Conservation (phyloP, 92 coral and sea anemone genomes). For the Parazoanthus swiftii region DNA sequence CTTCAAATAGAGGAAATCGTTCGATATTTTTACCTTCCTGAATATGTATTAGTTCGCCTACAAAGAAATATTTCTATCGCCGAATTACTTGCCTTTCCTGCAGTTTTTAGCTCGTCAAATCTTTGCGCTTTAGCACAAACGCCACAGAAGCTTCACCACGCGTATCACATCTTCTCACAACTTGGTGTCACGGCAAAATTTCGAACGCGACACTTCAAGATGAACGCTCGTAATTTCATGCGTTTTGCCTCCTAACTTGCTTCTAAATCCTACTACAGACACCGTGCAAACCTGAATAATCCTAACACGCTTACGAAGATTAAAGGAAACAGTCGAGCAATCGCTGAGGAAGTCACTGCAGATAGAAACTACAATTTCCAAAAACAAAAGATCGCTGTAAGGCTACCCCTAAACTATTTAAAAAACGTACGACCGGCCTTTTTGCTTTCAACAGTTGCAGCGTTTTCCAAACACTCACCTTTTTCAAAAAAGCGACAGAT, state of each 20-base stretch:
- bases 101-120: background rate
- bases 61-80: constrained; percentile 24
- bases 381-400: constrained; percentile 40
- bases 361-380: constrained; percentile 15
- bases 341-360: constrained; percentile 20
- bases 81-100: background rate
- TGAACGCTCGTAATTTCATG: constrained; percentile 1
- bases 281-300: background rate
- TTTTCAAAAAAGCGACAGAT: constrained; percentile 13
- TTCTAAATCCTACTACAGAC: background rate
- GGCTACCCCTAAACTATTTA: background rate
- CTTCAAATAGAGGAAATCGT: background rate
- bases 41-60: constrained; percentile 85
- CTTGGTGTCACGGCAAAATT: constrained; percentile 24
- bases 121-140: background rate
- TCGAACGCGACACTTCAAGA: constrained; percentile 13
- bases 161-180: background rate
- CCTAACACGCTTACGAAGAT: background rate
- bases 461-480: constrained; percentile 12
- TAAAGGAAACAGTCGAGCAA: background rate
- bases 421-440: background rate
- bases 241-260: constrained; percentile 11
- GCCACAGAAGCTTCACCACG: background rate
- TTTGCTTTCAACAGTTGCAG: background rate
- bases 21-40: constrained; percentile 55